Evolutionary conservation across 2,888 invertebrate species (phyloP).

Genomic region (Lycophotia porphyrea): DNA sequence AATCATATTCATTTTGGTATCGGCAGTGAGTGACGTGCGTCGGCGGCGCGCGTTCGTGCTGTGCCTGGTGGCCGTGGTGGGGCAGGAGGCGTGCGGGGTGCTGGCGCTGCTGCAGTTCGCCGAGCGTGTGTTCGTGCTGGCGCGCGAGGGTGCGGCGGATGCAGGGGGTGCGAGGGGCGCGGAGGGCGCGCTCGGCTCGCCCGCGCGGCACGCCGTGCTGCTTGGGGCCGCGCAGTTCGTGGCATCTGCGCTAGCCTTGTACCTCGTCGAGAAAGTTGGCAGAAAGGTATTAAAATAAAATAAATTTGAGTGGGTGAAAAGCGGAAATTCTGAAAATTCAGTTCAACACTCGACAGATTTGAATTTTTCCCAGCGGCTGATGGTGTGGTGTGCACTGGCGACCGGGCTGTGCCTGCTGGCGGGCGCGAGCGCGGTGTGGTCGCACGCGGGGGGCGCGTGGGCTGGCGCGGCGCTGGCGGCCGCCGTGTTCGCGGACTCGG

Average conservation of each 20-base stretch:
- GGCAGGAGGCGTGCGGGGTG: slow-evolving; percentile 82
- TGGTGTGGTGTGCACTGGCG: slow-evolving; percentile 71
- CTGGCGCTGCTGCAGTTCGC: slow-evolving; percentile 83
- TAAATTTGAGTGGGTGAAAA: background rate
- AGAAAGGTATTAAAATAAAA: slow-evolving; percentile 71
- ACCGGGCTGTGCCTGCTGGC: slow-evolving; percentile 65
- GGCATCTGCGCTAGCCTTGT: slow-evolving; percentile 75
- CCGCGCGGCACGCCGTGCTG: slow-evolving; percentile 75
- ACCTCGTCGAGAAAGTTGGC: slow-evolving; percentile 79
- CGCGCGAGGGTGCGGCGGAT: slow-evolving; percentile 36
- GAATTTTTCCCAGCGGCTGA: slow-evolving; percentile 71
- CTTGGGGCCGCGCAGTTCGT: slow-evolving; percentile 77
- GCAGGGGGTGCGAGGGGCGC: slow-evolving; percentile 58
- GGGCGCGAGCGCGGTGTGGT: slow-evolving; percentile 62
- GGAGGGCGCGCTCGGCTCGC: slow-evolving; percentile 61
- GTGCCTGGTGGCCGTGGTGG: slow-evolving; percentile 75
- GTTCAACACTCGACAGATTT: background rate
- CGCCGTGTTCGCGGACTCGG: slow-evolving; percentile 81
- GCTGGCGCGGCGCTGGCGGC: slow-evolving; percentile 74
- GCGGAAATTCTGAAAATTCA: background rate
- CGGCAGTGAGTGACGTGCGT: slow-evolving; percentile 73
- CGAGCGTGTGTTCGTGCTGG: slow-evolving; percentile 80
- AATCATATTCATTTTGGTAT: background rate
- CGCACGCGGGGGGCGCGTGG: slow-evolving; percentile 63
- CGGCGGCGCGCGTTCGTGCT: slow-evolving; percentile 78